Evolutionary conservation across 2,113 vertebrate genomes (phyloP).

Genomic region (Rhabdornis inornatus): DNA sequence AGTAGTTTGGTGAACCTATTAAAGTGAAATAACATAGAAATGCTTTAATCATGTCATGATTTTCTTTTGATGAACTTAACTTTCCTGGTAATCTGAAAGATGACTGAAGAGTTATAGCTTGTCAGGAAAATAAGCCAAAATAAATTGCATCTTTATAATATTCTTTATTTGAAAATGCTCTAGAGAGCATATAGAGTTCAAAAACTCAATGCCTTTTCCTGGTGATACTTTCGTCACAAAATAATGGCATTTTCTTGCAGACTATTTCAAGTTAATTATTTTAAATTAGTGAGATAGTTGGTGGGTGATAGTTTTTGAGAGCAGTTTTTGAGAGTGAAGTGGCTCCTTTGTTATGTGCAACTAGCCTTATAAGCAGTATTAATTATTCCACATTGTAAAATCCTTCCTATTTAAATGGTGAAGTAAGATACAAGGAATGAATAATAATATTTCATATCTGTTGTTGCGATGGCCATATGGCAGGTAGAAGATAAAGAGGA

Average conservation of each 20-base stretch:
- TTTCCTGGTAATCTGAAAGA: neutral
- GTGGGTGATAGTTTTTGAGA: neutral
- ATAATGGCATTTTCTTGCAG: neutral
- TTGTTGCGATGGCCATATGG: neutral
- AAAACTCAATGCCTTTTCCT: neutral
- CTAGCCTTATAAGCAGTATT: neutral
- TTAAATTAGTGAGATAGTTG: neutral
- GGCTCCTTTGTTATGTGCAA: neutral
- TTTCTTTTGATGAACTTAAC: neutral
- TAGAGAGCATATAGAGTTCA: neutral
- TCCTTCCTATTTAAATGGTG: slow-evolving; percentile 7
- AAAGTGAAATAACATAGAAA: neutral
- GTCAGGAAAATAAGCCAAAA: neutral
- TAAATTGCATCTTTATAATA: neutral
- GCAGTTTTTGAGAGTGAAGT: neutral
- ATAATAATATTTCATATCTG: neutral
- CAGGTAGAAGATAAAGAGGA: slow-evolving; percentile 3
- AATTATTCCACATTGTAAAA: neutral
- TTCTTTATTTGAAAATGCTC: neutral
- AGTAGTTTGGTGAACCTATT: neutral
- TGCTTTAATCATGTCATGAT: neutral
- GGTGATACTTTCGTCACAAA: neutral
- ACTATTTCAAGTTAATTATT: neutral
- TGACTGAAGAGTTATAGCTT: neutral
- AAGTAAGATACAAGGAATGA: neutral